Evolutionary conservation across 2,113 vertebrate genomes (phyloP), one percentile per base, ranked within the genome.

Genomic region (Tachuris rubrigastra): DNA sequence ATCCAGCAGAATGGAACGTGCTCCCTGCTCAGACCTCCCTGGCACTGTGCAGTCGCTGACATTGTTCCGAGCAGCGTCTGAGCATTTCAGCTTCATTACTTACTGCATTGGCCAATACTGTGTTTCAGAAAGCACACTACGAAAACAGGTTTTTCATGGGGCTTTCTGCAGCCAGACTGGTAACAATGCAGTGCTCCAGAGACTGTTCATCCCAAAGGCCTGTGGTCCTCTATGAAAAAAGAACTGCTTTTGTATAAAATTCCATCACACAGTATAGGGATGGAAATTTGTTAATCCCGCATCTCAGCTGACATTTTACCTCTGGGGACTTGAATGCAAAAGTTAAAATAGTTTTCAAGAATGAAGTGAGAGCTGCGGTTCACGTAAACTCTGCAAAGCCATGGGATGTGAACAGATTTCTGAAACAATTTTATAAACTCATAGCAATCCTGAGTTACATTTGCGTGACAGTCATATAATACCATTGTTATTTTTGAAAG

Each of bases 371-470:
- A 94, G 75, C 77, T 96, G 84, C 78, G 93, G 78, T 89, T 97
- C 74, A 52, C 94, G 95, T 96, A 96, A 96, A 94, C 50, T 76
- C 87, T 95, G 88, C 93, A 95, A 97, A 84, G 96, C 85, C 93
- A 83, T 8, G 82, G 91, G 72, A 95, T 96, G 60, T 84, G 94
- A 97, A 78, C 72, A 58, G 91, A 47, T 91, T 96, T 96, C 90
- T 85, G 94, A 95, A 97, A 86, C 89, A 89, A 81, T 95, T 93
- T 78, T 37, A 89, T 93, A 87, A 94, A 71, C 75, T 75, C 52
- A 83, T 27, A 46, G 79, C 83, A 90, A 90, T 66, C 74, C 65
- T 49, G 83, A 80, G 79, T 95, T 90, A 75, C 86, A 88, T 90
- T 94, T 95, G 59, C 81, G 71, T 97, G 95, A 78, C 90, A 95